Evolutionary conservation across 2,797 vertebrate species (phyloP), one percentile per base, ranked within the genome.

Genomic region (Coregonus sp.): DNA sequence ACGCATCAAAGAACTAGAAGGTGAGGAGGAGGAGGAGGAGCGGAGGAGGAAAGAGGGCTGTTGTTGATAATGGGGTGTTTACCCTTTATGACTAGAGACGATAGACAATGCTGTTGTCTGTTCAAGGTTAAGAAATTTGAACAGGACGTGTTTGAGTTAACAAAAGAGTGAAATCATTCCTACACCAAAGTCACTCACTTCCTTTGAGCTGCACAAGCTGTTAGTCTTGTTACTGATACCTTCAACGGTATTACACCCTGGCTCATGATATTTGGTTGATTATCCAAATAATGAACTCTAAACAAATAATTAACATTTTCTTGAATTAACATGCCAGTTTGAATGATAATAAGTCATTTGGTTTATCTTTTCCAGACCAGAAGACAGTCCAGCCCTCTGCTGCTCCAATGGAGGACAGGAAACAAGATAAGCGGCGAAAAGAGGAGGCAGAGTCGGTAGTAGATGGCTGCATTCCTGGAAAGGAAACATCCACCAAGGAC

Each of bases 1-100:
- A 78, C 91, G 90, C n/a, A 86, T 95, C 75, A 93, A 90, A 84
- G 94, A 95, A 78, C 81, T 95, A 72, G 91, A 94, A 79, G 93
- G 94, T 94, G 86, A 92, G 40, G 40, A 47, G 9, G 90, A 33
- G 77, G 86, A 92, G 40, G 40, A 47, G 9, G 90, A 33, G 77
- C 2, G 31, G 31, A 33, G 31, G 40, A 47, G 9, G 40, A 47
- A 47, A 47, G 40, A 12, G 40, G 40, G 11, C 40, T 47, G 40
- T 47, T 29, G 29, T 66, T 66, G 25, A 29, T 66, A 31, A 31
- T 66, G 63, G 25, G 9, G 7, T 31, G 65, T 31, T 47, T 47
- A n/a, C 4, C 15, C 3, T 35, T 18, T 7, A 37, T 47, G 40
- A 7, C 4, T 33, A 69, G 67, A 40, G 33, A 37, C 14, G 2